These are phyloP conservation scores for Apotomis capreana DNA, from an alignment of 2,888 invertebrate genomes.

Conservation along the genomic window DNA sequence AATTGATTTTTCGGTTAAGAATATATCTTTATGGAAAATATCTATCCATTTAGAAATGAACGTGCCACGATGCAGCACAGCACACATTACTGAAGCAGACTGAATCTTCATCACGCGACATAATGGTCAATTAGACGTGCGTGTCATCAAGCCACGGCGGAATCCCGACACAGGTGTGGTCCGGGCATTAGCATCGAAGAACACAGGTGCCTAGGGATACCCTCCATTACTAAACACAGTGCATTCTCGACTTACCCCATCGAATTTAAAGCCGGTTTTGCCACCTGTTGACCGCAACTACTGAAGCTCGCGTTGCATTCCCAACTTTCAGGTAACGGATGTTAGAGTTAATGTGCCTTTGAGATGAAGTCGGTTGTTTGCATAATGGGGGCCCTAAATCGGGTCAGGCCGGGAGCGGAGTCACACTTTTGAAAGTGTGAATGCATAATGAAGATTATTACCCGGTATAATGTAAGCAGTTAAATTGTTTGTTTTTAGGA, in stretches of 20 bases:
- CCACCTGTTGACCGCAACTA: conserved; percentile 3
- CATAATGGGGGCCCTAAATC: conserved; percentile 35
- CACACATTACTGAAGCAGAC: no score
- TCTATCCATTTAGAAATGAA: no score
- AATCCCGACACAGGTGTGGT: no score
- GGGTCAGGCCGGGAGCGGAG: conserved; percentile 32
- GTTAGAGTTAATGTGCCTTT: conserved; percentile 17
- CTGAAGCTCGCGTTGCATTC: conserved; percentile 2
- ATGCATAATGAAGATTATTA: conserved; percentile 35
- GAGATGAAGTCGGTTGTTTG: conserved; percentile 24
- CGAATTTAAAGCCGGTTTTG: conserved; percentile 21
- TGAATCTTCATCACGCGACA: no score
- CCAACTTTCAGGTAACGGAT: conserved; percentile 3
- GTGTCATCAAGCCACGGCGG: no score
- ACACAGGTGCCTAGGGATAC: conserved; percentile 46
- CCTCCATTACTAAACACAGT: conserved; percentile 27
- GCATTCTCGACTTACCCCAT: conserved; percentile 22
- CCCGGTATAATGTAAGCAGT: conserved; percentile 20
- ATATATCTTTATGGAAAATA: no score
- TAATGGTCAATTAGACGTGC: no score
- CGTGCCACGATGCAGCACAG: no score
- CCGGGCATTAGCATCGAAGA: conserved; percentile 37
- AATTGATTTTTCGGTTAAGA: no score
- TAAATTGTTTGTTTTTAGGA: conserved; percentile 34
- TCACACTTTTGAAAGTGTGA: conserved; percentile 33